Evolutionary conservation across 2,888 invertebrate genomes (phyloP), one percentile per base, ranked within the genome.

Genomic region (Bruchidius siliquastri): DNA sequence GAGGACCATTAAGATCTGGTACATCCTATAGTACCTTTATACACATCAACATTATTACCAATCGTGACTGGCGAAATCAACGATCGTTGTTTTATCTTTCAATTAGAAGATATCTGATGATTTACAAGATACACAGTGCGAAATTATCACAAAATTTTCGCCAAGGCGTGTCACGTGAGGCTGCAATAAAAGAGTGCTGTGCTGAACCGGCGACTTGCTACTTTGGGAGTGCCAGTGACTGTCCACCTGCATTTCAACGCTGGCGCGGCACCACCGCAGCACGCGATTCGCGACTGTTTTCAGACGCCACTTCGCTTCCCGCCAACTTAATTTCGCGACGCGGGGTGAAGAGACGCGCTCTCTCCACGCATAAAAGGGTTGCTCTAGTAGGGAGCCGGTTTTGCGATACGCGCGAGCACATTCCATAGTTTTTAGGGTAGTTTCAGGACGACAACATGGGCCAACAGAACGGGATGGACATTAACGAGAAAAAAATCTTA

Each of bases 121-220:
- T 72, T 71, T 67, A 67, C 72, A 22, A 70, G 67, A 70, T 32
- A 72, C 22, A 49, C 49, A 67, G 68, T 69, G 69, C 72, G 67
- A 70, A 49, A 69, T 70, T 21, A 67, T 72, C 69, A 68, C 32
- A 72, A 74, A 71, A 72, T 70, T 72, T 74, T 32, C 67, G 72
- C 70, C 21, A 70, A 70, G 74, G 72, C 69, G 74, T 74, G 74
- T 74, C 74, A 74, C 74, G 74, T 74, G 74, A 72, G 70, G 70
- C 70, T 70, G 22, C 22, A 72, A 72, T 70, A 74, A 74, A 74
- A 49, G 49, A 49, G 26, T 26, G 26, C 26, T 49, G 13, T 18
- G 49, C 18, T n/a, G 4, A 30, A 74, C 72, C 71, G 70, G 32
- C 22, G 74, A 72, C 49, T 22, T 68, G 68, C 70, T 69, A 22